Evolutionary conservation across 2,888 invertebrate species (phyloP).

Genomic region (Taphrorychus bicolor): DNA sequence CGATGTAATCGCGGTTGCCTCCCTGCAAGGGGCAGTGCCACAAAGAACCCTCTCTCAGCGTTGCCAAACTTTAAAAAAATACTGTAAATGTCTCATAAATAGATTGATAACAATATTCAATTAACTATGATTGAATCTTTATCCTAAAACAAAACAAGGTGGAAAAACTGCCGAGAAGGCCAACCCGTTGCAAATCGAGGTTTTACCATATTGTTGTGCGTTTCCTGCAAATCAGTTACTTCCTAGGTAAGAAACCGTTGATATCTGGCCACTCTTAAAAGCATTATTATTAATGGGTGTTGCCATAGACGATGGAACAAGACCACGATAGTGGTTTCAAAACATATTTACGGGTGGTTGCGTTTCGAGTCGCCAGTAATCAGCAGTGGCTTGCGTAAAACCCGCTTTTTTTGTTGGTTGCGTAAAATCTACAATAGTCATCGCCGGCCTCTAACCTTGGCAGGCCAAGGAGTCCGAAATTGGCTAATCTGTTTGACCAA

Average conservation of each 20-base stretch:
- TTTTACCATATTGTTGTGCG: background rate
- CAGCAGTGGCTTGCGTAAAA: constrained; percentile 22
- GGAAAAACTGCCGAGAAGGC: too few species aligned
- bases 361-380: constrained; percentile 2
- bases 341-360: constrained; percentile 23
- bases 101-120: too few species aligned
- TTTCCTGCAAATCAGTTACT: background rate
- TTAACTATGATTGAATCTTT: too few species aligned
- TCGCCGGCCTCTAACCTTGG: constrained; percentile 11
- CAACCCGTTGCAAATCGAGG: background rate
- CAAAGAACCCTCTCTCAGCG: too few species aligned
- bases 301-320: too few species aligned
- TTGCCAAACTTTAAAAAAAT: too few species aligned
- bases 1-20: too few species aligned
- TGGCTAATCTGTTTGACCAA: constrained; percentile 7
- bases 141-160: too few species aligned
- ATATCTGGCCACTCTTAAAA: background rate
- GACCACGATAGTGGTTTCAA: background rate
- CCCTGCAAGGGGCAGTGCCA: too few species aligned
- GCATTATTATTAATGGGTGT: too few species aligned
- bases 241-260: background rate
- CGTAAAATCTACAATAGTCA: constrained; percentile 22
- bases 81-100: too few species aligned
- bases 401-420: constrained; percentile 18
- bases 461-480: constrained; percentile 14